Evolutionary conservation across 2,797 vertebrate genomes (phyloP), one percentile per base, ranked within the genome.

Genomic region (Emys orbicularis): DNA sequence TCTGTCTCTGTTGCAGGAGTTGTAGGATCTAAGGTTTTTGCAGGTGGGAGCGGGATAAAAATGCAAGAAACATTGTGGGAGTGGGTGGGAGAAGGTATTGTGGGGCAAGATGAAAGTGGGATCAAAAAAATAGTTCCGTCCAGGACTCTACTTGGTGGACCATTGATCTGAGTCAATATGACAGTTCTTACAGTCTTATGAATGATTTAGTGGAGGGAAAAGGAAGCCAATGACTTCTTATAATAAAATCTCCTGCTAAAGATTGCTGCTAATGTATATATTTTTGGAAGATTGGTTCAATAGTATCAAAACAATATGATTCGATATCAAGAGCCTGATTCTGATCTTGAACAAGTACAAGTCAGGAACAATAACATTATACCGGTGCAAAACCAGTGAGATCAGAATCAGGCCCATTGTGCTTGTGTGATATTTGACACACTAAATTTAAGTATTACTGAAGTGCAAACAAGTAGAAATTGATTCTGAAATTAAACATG

Each of bases 201-300:
- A 84, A 81, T 16, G 3, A 81, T 89, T 83, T n/a, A 57, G 4
- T 56, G 10, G 2, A 27, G 23, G 25, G 57, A 6, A 31, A 79
- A 47, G 4, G 0, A 47, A 0, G 6, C 23, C 3, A 2, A 5
- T 31, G 79, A 79, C 0, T 50, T 82, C 53, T 37, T 5, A 10
- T 18, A 84, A 79, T 49, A 34, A 6, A 52, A 37, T 37, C 8
- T 11, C 34, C 56, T 10, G 16, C 0, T 16, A 6, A 25, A 2
- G 18, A 74, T 19, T 12, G 31, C 2, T 11, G 16, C 47, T 76
- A 27, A 29, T 37, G 25, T 16, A 47, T 16, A 44, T 74, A 95
- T 82, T 7, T 16, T 72, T 44, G 85, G 34, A 2, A 84, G 8
- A 3, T 50, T 0, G 3, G 80, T 47, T 81, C 84, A 86, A 56